Percentiles rank a stretch among this genome's conserved stretches.
Evolutionary conservation across 2,888 invertebrate species (phyloP).

Genomic region (Lordiphosa andalusiaca): DNA sequence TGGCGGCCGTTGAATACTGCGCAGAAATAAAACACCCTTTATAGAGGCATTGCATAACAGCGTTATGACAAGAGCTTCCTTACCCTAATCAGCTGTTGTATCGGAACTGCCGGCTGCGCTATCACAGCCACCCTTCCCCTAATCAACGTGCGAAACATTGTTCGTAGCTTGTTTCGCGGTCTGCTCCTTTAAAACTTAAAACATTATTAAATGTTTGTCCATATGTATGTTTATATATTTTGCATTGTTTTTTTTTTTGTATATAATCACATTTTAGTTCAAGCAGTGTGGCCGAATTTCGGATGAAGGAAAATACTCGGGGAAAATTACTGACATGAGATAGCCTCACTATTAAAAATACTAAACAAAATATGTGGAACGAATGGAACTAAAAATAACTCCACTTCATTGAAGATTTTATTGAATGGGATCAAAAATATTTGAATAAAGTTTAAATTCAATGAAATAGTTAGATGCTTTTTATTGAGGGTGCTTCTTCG

Average conservation of each 20-base stretch:
- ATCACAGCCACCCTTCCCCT: neutral
- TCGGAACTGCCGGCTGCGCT: neutral
- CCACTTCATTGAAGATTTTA: no score
- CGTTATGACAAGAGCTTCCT: neutral
- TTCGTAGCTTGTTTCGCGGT: neutral
- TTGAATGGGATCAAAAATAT: no score
- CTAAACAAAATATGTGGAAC: neutral
- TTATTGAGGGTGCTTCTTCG: no score
- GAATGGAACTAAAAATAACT: neutral
- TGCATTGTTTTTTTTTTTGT: no score
- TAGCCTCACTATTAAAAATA: neutral
- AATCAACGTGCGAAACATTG: neutral
- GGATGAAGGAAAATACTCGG: no score
- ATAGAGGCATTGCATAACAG: neutral
- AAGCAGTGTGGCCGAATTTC: no score
- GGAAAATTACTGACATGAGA: neutral
- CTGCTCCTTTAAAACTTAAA: neutral
- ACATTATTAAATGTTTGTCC: neutral
- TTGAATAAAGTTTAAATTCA: no score
- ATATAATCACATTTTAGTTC: no score
- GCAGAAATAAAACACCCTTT: neutral
- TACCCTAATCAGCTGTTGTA: slow-evolving; percentile 2
- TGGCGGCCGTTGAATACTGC: neutral
- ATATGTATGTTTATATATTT: no score
- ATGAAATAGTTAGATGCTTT: no score